These are phyloP conservation scores for Sisyra terminalis DNA, from an alignment of 2,888 invertebrate species.

Conservation along the genomic window DNA sequence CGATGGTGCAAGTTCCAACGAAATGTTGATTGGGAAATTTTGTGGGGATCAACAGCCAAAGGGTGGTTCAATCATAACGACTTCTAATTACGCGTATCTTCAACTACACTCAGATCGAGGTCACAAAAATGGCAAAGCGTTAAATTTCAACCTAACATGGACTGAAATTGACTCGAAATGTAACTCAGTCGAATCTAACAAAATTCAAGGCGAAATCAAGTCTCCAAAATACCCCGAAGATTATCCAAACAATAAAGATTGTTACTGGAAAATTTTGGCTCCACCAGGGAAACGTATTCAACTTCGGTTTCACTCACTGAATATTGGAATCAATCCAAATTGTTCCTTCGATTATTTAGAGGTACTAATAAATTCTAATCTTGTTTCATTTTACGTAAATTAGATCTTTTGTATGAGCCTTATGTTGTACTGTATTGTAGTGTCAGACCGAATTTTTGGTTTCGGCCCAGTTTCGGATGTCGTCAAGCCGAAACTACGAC, in stretches of 20 bases:
- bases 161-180: conserved; percentile 41
- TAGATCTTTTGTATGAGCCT: no score
- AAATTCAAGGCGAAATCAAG: conserved; percentile 53
- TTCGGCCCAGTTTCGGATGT: no score
- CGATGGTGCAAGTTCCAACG: conserved; percentile 61
- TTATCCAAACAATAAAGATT: conserved; percentile 73
- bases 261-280: conserved; percentile 59
- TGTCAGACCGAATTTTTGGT: no score
- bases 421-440: no score
- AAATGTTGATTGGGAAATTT: conserved; percentile 58
- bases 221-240: conserved; percentile 81
- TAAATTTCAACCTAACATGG: conserved; percentile 72
- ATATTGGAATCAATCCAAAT: conserved; percentile 48
- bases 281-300: conserved; percentile 57
- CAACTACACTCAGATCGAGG: conserved; percentile 66
- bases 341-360: conserved; percentile 65
- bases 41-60: conserved; percentile 57
- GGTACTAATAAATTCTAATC: no score
- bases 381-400: no score
- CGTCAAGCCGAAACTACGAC: no score
- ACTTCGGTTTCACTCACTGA: conserved; percentile 63
- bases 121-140: conserved; percentile 34
- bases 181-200: conserved; percentile 50
- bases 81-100: conserved; percentile 59
- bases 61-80: conserved; percentile 55